Base-by-base conservation (phyloP, 2,113 vertebrate species). In the Grammomys surdaster region DNA sequence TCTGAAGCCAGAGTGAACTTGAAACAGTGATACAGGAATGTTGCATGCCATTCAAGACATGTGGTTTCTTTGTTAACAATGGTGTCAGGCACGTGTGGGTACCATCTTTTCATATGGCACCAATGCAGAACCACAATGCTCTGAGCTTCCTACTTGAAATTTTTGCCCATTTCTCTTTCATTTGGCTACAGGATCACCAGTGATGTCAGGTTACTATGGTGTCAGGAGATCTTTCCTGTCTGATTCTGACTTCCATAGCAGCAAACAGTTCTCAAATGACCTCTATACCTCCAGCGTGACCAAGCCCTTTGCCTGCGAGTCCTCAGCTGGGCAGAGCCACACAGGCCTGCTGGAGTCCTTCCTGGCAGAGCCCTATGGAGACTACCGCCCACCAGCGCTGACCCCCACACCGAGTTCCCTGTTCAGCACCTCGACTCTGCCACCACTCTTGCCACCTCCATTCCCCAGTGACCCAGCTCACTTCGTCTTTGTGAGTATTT, bases 231-330 rank as follows among this genome's bases (percentile, higher is more conserved):
- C 99, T 24, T 99, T 99, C 96, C 95, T 99, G 6, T 98, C 99
- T 0, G 99, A 99, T 77, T 91, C 99, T 0, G 99, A 99, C 95
- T 99, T 99, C 96, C 97, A 99, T 72, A 97, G 93, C 91, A 82
- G 97, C 26, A 99, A 99, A 96, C 99, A 99, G 93, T 98, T 99
- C 94, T 97, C 98, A 2, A 92, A 98, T 0, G 99, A 99, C 7
- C 92, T 97, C 72, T 99, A 98, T 95, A 73, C 98, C 0, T 97
- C 99, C 40, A 33, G 98, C 2, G 92, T 99, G 87, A 97, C 98
- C 36, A 99, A 99, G 93, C 92, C 99, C 65, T 98, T 99, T 90
- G 90, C 98, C 3, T 99, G 99, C 0, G 99, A 99, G 5, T 80
- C 99, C 7, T 96, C 99, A 0, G 58, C 97, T 0, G 95, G 98